A percentile compares a stretch with the other conserved stretches of the same genome.
Conservation (phyloP, 2,797 vertebrate species). For the Sparus aurata region DNA sequence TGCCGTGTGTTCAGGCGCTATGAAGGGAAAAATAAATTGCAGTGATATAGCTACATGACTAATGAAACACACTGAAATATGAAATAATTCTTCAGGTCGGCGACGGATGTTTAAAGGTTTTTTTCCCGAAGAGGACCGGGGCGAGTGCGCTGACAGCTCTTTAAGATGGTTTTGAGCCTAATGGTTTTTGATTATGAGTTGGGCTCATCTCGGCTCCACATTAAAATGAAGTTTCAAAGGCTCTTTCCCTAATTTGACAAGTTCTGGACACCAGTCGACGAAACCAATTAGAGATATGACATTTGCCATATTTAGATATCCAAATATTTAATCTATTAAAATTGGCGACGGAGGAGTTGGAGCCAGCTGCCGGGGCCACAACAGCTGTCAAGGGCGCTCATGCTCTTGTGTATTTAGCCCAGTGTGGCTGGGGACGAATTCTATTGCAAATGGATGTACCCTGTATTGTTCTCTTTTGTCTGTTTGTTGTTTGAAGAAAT, state of each 20-base stretch:
- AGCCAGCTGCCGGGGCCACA: slow-evolving; percentile 11
- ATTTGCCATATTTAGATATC: slow-evolving; percentile 9
- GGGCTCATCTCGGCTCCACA: slow-evolving; percentile 13
- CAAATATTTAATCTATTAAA: slow-evolving; percentile 27
- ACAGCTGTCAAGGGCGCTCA: slow-evolving; percentile 9
- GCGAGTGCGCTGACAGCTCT: slow-evolving; percentile 2
- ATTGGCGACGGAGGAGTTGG: background rate
- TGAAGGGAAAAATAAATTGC: background rate
- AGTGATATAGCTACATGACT: background rate
- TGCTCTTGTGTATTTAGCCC: background rate
- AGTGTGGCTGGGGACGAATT: background rate
- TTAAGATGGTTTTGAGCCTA: slow-evolving; percentile 21
- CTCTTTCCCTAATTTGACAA: slow-evolving; percentile 32
- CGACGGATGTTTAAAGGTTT: background rate
- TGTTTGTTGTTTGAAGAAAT: slow-evolving; percentile 3
- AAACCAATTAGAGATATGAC: slow-evolving; percentile 12
- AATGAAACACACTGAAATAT: background rate
- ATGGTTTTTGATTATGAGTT: slow-evolving; percentile 24
- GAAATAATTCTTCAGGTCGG: background rate
- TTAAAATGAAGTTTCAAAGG: slow-evolving; percentile 23
- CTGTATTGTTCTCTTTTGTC: background rate
- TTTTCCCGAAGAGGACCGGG: background rate
- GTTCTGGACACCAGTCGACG: slow-evolving; percentile 15
- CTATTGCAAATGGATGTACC: background rate
- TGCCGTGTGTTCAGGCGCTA: background rate